phyloP scores from a whole-genome alignment of 2,888 invertebrate genomes.

The Drosophila borealis region DNA sequence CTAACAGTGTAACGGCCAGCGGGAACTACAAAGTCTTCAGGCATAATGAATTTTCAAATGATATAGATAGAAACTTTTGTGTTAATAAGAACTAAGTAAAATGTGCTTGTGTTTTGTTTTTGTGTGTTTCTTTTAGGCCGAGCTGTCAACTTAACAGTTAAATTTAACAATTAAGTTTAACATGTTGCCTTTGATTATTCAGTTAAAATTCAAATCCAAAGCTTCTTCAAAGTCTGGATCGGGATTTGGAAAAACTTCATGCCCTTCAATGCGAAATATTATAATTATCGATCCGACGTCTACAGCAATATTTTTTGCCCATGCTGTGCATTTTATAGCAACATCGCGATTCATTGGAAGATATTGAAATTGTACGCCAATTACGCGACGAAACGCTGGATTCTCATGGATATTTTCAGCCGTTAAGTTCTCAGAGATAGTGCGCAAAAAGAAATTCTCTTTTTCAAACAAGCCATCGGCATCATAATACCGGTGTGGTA shows the following conservation, averaged over 20 bases:
- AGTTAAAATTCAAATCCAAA: background rate
- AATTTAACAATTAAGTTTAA: background rate
- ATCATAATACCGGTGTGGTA: slow-evolving; percentile 53
- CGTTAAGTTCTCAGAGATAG: slow-evolving; percentile 38
- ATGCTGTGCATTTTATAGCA: slow-evolving; percentile 30
- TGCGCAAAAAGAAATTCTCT: slow-evolving; percentile 1
- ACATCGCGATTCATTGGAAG: slow-evolving; percentile 50
- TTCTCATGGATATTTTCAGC: slow-evolving; percentile 2
- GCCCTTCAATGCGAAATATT: slow-evolving; percentile 32
- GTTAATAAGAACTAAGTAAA: background rate
- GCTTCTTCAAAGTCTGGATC: slow-evolving; percentile 10
- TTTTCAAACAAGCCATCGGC: slow-evolving; percentile 34
- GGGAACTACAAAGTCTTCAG: slow-evolving; percentile 38
- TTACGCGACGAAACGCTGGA: slow-evolving; percentile 53
- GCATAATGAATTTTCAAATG: slow-evolving; percentile 24
- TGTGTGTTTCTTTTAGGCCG: background rate
- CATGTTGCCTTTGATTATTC: slow-evolving; percentile 9
- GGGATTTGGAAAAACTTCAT: background rate
- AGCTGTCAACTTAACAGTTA: background rate
- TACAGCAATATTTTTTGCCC: slow-evolving; percentile 45
- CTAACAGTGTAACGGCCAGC: slow-evolving; percentile 53
- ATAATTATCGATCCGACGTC: slow-evolving; percentile 15
- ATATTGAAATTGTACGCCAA: slow-evolving; percentile 50
- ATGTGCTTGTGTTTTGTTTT: background rate
- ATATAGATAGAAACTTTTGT: background rate